Conservation (phyloP, 2,888 invertebrate species). For the Drosophila meridionalis region DNA sequence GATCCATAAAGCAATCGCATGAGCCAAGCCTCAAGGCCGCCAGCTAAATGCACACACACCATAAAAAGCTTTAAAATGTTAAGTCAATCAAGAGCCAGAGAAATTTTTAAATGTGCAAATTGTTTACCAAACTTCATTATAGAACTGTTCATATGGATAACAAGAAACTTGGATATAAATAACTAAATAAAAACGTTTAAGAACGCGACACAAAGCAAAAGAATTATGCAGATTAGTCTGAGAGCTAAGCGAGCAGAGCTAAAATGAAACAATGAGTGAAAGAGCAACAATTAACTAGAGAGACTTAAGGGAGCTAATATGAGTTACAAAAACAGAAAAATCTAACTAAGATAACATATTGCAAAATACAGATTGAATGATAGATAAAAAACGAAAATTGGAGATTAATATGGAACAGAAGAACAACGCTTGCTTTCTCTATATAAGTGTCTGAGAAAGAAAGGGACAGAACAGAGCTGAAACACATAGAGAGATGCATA, state of each 20-base stretch:
- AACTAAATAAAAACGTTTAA: background rate
- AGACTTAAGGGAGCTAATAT: too few relatives aligned
- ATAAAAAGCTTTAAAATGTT: conserved; percentile 18
- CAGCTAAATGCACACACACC: conserved; percentile 8
- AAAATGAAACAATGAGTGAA: background rate
- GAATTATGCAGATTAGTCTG: background rate
- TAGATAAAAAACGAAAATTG: too few relatives aligned
- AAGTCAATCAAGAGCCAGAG: conserved; percentile 15
- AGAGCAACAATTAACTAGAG: too few relatives aligned
- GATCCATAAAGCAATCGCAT: conserved; percentile 39
- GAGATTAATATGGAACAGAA: too few relatives aligned
- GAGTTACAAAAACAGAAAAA: too few relatives aligned
- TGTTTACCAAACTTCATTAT: background rate
- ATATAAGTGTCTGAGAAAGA: background rate
- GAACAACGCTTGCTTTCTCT: background rate
- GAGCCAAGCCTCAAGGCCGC: conserved; percentile 15
- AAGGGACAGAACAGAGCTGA: too few relatives aligned
- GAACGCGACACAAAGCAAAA: background rate
- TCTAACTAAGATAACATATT: too few relatives aligned
- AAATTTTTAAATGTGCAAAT: background rate
- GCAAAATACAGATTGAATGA: background rate
- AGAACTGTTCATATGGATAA: background rate
- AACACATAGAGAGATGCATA: too few relatives aligned
- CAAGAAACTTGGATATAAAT: background rate
- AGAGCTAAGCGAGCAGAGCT: background rate